Base-by-base conservation (phyloP, 92 coral and sea anemone species). In the Nematostella vectensis region DNA sequence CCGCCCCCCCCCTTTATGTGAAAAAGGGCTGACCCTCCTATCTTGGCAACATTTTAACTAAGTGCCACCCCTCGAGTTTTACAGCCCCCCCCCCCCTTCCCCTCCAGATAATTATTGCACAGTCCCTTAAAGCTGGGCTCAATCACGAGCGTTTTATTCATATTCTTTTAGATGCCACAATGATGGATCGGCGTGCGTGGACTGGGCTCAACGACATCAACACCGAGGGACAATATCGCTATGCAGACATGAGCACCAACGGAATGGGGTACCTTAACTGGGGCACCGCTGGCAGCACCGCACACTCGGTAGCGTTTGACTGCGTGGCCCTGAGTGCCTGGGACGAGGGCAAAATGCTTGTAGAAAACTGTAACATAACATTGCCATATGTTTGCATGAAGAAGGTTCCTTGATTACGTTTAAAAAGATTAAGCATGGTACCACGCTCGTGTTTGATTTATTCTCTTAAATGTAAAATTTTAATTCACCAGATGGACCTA, bases 371-470 rank as follows among this genome's bases (percentile, higher is more conserved):
- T 49, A 2, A 2, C 11, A 12, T 24, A 15, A 49, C 55, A 31
- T 49, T 49, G 30, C 55, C 55, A 20, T 49, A 22, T 16, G 27
- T 49, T 31, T 49, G 55, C 27, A 49, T 49, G 55, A 49, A 49
- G 27, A 28, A 49, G 27, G 55, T 49, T n/a, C n/a, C n/a, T n/a
- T n/a, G n/a, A n/a, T n/a, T n/a, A n/a, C n/a, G n/a, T n/a, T n/a
- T n/a, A n/a, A n/a, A n/a, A n/a, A n/a, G n/a, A n/a, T n/a, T n/a
- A n/a, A n/a, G n/a, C n/a, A n/a, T n/a, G n/a, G n/a, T n/a, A n/a
- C n/a, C n/a, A n/a, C n/a, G n/a, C n/a, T n/a, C n/a, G n/a, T n/a
- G n/a, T n/a, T n/a, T n/a, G n/a, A n/a, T n/a, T n/a, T n/a, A n/a
- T n/a, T n/a, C n/a, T n/a, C n/a, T n/a, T n/a, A n/a, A n/a, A n/a